Evolutionary conservation across 2,888 invertebrate species (phyloP), one percentile per base, ranked within the genome.

Genomic region (Rhingia campestris): DNA sequence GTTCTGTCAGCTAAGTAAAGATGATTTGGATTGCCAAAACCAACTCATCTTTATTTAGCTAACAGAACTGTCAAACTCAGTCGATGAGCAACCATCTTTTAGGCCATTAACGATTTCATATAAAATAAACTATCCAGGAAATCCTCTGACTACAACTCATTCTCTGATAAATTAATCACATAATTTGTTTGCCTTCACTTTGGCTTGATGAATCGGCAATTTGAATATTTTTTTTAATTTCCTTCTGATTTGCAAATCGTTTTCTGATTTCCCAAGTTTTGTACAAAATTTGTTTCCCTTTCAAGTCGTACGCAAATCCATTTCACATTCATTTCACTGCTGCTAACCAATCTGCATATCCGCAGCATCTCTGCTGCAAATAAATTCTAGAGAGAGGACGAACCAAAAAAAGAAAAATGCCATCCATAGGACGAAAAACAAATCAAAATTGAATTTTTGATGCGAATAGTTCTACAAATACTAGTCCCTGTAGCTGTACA

Each of bases 391-490:
- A 7, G 0, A 45, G 4, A 32, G 43, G 37, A 2, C 9, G 4
- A 10, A 6, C 41, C 6, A 41, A 41, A 37, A n/a, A 58, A 32
- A 51, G 35, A 33, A 41, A 41, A 51, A 63, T 22, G 22, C 37
- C 14, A 32, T 41, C 14, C 59, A 47, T 45, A 3, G 12, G 43
- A 58, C 43, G 69, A 53, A 64, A 76, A 76, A 72, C 61, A 76
- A 72, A 81, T 81, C 64, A 81, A 81, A 81, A 81, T 81, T 81
- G 70, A 81, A 81, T 81, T 76, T 81, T 81, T 81, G 81, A 81
- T 81, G 59, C 76, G 53, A 61, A 59, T 72, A 76, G 54, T 72
- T 70, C 45, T 49, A 37, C 76, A 72, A 76, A 72, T 72, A 76
- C 53, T 59, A 37, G 49, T 51, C 43, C 37, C 22, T n/a, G 43